A percentile compares a stretch with the other conserved stretches of the same genome.
Evolutionary conservation across 1,140 invertebrate genomes (phyloP).

Genomic region (Drosophila athabasca): DNA sequence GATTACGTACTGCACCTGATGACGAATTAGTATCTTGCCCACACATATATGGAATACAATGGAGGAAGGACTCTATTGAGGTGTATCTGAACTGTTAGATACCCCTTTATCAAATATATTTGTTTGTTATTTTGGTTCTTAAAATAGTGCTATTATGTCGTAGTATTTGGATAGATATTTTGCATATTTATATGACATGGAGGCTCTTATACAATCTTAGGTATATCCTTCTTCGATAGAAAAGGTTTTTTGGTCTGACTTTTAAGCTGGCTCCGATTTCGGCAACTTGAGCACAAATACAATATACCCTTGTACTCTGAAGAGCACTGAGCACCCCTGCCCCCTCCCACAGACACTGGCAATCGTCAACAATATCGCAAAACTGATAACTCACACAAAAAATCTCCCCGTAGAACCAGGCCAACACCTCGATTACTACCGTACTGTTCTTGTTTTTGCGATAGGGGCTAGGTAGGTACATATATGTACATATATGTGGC

Average conservation of each 20-base stretch:
- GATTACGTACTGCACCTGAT: conserved; percentile 46
- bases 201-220: too few species aligned
- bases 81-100: not conserved
- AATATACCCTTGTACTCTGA: too few species aligned
- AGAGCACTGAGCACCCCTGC: not conserved
- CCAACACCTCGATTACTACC: conserved; percentile 41
- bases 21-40: conserved; percentile 13
- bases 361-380: conserved; percentile 74
- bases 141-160: too few species aligned
- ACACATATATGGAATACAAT: conserved; percentile 2
- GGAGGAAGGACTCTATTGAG: too few species aligned
- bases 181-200: too few species aligned
- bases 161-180: too few species aligned
- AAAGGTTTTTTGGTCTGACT: too few species aligned
- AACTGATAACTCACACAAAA: conserved; percentile 62
- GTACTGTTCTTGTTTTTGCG: conserved; percentile 35
- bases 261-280: too few species aligned
- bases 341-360: conserved; percentile 9
- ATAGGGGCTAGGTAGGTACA: conserved; percentile 28
- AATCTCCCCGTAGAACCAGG: conserved; percentile 47
- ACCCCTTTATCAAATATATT: not conserved
- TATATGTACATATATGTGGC: not conserved
- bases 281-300: not conserved
- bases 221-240: too few species aligned
- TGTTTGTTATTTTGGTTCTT: too few species aligned